phyloP scores from a whole-genome alignment of 2,113 vertebrate species.

The Pteronura brasiliensis region DNA sequence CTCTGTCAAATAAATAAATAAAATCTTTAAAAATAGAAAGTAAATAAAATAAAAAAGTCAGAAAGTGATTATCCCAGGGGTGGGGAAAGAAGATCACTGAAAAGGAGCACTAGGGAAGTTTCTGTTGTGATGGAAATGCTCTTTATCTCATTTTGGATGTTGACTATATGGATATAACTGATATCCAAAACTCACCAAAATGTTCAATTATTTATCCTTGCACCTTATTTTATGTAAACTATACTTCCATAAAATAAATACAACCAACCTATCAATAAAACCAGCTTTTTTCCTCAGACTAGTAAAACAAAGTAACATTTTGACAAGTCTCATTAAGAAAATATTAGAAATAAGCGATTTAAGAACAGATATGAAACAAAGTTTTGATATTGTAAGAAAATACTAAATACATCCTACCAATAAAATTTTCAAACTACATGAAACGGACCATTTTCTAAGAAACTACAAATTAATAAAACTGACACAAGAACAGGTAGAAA shows the following conservation, averaged over 20 bases:
- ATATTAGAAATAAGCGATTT: not conserved
- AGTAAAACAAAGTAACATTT: not conserved
- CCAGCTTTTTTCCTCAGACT: not conserved
- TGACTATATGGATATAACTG: not conserved
- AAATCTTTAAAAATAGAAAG: too few relatives aligned
- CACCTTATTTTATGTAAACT: not conserved
- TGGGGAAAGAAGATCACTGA: not conserved
- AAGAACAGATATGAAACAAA: not conserved
- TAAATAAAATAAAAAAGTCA: not conserved
- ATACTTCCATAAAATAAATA: not conserved
- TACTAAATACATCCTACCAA: not conserved
- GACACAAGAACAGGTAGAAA: not conserved
- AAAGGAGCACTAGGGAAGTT: not conserved
- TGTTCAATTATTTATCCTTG: not conserved
- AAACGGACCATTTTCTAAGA: not conserved
- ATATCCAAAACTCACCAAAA: not conserved
- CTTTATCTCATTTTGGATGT: not conserved
- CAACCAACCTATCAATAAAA: not conserved
- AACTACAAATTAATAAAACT: not conserved
- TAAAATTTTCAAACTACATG: not conserved
- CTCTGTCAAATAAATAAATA: too few relatives aligned
- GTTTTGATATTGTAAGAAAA: not conserved
- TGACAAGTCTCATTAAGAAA: not conserved
- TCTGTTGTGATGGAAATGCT: not conserved
- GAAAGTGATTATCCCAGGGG: not conserved